Percentiles rank a stretch among this genome's conserved stretches.
These are phyloP conservation scores for Whitmania pigra DNA, from an alignment of 1,140 invertebrate species.

Conservation along the genomic window DNA sequence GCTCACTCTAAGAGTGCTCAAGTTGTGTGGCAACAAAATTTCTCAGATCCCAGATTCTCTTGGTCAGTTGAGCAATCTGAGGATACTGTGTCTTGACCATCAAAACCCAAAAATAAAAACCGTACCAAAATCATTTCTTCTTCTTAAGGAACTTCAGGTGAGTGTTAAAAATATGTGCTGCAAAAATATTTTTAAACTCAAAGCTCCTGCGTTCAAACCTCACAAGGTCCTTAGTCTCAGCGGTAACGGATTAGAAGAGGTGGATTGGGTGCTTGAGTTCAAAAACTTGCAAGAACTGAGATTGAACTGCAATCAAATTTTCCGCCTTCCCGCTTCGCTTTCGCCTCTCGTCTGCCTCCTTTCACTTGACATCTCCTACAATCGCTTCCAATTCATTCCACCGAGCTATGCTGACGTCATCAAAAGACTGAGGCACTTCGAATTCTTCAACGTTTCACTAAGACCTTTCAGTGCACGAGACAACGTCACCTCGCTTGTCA, in stretches of 20 bases:
- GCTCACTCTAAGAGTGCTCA: neutral
- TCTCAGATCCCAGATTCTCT: neutral
- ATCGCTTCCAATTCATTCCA: slow-evolving; percentile 11
- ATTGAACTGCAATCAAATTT: neutral
- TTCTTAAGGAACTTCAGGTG: neutral
- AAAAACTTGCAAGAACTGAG: neutral
- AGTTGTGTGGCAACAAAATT: neutral
- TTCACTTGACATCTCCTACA: slow-evolving; percentile 9
- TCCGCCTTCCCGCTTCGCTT: neutral
- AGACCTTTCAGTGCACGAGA: neutral
- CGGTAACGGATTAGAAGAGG: slow-evolving; percentile 6
- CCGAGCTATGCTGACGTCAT: neutral
- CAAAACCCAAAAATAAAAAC: slow-evolving; percentile 1
- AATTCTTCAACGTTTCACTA: slow-evolving; percentile 2
- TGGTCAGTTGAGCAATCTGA: neutral
- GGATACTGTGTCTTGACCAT: slow-evolving; percentile 5
- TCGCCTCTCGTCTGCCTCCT: neutral
- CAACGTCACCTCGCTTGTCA: neutral
- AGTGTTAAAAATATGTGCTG: neutral
- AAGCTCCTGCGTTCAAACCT: too few relatives aligned
- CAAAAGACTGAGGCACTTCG: slow-evolving; percentile 4
- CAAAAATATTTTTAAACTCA: neutral
- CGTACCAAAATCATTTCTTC: neutral
- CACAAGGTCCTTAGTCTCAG: slow-evolving; percentile 12
- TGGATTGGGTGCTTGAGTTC: neutral